Evolutionary conservation across 2,888 invertebrate species (phyloP).

Genomic region (Thelaira solivaga): DNA sequence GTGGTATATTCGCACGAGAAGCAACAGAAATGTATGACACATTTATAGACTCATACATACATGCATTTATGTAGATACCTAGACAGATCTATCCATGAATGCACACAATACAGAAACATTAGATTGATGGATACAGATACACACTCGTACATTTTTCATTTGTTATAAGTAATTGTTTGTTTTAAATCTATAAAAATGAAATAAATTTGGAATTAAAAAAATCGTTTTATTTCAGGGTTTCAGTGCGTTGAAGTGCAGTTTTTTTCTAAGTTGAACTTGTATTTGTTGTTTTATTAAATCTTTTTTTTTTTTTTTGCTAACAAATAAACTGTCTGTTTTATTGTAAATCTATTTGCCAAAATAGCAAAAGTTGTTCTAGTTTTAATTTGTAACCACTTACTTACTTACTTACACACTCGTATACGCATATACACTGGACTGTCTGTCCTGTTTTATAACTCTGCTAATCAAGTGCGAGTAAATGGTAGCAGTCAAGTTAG

Average conservation of each 20-base stretch:
- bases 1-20: conserved; percentile 6
- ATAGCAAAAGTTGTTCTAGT: conserved; percentile 62
- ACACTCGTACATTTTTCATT: conserved; percentile 46
- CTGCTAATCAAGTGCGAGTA: conserved; percentile 33
- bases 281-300: conserved; percentile 33
- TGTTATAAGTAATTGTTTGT: conserved; percentile 42
- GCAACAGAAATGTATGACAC: neutral
- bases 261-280: conserved; percentile 41
- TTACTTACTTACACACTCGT: too few species aligned
- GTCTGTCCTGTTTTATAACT: conserved; percentile 17
- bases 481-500: conserved; percentile 30
- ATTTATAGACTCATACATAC: neutral
- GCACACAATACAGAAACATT: conserved; percentile 24
- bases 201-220: conserved; percentile 41
- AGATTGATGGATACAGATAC: conserved; percentile 39
- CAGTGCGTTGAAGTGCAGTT: conserved; percentile 50
- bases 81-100: conserved; percentile 10
- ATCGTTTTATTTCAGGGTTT: conserved; percentile 61
- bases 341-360: conserved; percentile 53
- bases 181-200: conserved; percentile 32
- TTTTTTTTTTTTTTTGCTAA: too few species aligned
- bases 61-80: too few species aligned
- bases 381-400: conserved; percentile 53
- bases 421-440: too few species aligned
- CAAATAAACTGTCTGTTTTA: conserved; percentile 33